Percentiles rank a stretch among this genome's conserved stretches.
Evolutionary conservation across 2,888 invertebrate species (phyloP).

Genomic region (Tenthredo distinguenda): DNA sequence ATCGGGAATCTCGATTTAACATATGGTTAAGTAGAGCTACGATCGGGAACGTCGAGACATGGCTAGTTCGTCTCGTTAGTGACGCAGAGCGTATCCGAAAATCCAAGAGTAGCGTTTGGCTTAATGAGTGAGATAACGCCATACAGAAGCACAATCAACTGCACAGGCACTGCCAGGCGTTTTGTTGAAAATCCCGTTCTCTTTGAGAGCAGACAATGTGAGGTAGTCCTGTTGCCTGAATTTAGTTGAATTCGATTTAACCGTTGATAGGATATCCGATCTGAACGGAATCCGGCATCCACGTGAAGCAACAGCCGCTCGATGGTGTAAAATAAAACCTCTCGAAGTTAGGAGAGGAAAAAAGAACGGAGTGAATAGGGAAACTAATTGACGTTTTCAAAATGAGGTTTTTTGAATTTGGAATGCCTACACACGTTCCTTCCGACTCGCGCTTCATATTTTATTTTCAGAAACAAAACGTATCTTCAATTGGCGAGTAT

Average conservation of each 20-base stretch:
- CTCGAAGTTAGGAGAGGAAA: background rate
- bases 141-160: constrained; percentile 20
- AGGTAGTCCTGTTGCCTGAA: background rate
- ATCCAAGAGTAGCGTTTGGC: background rate
- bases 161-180: background rate
- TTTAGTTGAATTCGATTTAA: constrained; percentile 29
- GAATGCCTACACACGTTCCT: background rate
- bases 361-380: background rate
- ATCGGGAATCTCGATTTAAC: background rate
- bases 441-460: background rate
- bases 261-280: constrained; percentile 27
- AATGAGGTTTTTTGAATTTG: background rate
- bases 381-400: background rate
- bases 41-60: background rate
- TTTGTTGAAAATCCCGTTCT: constrained; percentile 25
- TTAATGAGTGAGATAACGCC: constrained; percentile 6
- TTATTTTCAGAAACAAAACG: background rate
- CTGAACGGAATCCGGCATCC: background rate
- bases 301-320: background rate
- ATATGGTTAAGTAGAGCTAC: background rate
- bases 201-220: constrained; percentile 31
- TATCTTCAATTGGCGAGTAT: background rate
- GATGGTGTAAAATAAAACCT: background rate
- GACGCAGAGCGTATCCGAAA: constrained; percentile 27
- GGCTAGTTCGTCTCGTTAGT: background rate